Evolutionary conservation across 30 jellyfish, hydroid and myxozoan genomes (phyloP), one percentile per base, ranked within the genome.

Genomic region (Haliclystus octoradiatus): DNA sequence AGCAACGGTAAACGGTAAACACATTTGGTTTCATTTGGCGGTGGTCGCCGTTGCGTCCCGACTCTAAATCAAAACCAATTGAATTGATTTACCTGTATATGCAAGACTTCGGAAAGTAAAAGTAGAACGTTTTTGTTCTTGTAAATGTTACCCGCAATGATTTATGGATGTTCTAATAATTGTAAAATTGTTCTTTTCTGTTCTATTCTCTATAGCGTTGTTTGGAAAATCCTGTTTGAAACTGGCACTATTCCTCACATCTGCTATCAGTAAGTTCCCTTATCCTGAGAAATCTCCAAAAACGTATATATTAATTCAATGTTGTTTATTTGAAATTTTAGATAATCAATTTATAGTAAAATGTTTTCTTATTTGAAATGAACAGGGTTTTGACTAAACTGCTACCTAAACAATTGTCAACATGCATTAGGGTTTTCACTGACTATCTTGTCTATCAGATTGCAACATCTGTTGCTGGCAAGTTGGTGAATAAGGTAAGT

Each of bases 171-270:
- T n/a, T n/a, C n/a, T n/a, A n/a, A n/a, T n/a, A n/a, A n/a, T n/a
- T n/a, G n/a, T n/a, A n/a, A n/a, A n/a, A n/a, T n/a, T n/a, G n/a
- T n/a, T n/a, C n/a, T n/a, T n/a, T n/a, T n/a, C n/a, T n/a, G n/a
- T n/a, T n/a, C n/a, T n/a, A n/a, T n/a, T n/a, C 71, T 23, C 69
- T 52, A 34, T 52, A 87, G 97, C 60, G 74, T 87, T 23, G 50
- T 87, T n/a, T 87, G 97, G 97, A 87, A 87, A 67, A 35, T 87
- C 12, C 70, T 87, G 68, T 68, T 79, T 49, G 94, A 87, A 25
- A 80, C 84, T 1, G 79, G 71, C 24, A 62, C 77, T 9, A 80
- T 87, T 4, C 82, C 97, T 33, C 27, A 82, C 13, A 70, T 73
- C 27, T 87, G 97, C 62, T 83, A 87, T 81, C 92, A 83, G 97